Conservation (phyloP, 2,113 vertebrate genomes). For the Saguinus imperator region DNA sequence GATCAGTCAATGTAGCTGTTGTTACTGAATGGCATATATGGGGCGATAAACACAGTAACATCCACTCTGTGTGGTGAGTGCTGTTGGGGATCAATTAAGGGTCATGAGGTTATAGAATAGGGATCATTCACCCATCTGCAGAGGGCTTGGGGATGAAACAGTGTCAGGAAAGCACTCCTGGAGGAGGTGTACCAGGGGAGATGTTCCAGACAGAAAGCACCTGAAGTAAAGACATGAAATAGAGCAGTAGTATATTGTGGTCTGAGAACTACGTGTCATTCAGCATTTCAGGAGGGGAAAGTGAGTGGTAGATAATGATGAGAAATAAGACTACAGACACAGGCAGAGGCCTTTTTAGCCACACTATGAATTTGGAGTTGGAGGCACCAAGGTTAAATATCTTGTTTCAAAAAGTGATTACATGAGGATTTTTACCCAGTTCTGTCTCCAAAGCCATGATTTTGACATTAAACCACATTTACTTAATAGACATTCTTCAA, state of each 20-base stretch:
- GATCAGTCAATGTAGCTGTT: not conserved
- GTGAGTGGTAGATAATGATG: not conserved
- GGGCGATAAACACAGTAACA: not conserved
- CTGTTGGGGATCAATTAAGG: not conserved
- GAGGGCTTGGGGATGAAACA: not conserved
- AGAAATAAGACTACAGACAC: not conserved
- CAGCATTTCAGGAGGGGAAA: not conserved
- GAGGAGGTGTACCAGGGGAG: not conserved
- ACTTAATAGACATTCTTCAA: constrained; percentile 14
- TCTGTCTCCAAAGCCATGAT: not conserved
- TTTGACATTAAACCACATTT: not conserved
- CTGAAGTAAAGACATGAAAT: not conserved
- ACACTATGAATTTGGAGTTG: not conserved
- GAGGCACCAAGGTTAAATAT: not conserved
- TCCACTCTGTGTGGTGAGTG: not conserved
- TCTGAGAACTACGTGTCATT: not conserved
- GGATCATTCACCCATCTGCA: not conserved
- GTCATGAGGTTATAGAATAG: not conserved
- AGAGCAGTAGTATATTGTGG: not conserved
- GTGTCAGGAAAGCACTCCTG: not conserved
- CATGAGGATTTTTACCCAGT: not conserved
- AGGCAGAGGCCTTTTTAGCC: not conserved
- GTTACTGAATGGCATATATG: not conserved
- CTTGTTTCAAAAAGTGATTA: not conserved
- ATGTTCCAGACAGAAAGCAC: not conserved